Evolutionary conservation across 2,797 vertebrate genomes (phyloP).

Genomic region (Chromobotia macracanthus): DNA sequence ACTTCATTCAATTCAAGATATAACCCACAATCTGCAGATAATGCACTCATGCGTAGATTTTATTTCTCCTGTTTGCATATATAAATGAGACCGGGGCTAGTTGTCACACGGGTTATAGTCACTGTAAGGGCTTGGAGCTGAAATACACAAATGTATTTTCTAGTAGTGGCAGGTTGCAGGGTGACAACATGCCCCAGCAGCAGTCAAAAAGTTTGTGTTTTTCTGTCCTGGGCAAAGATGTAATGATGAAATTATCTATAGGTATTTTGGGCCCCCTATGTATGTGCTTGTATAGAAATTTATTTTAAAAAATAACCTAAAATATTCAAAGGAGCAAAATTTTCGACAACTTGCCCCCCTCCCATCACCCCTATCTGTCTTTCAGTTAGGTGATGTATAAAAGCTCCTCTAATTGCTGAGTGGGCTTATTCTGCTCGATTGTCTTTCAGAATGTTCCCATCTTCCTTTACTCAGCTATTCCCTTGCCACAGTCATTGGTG

Average conservation of each 20-base stretch:
- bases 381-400: slow-evolving; percentile 34
- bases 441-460: slow-evolving; percentile 39
- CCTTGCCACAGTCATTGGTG: slow-evolving; percentile 40
- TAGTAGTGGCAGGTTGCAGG: not conserved
- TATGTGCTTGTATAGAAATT: not conserved
- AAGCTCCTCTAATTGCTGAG: slow-evolving; percentile 33
- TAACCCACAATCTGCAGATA: not conserved
- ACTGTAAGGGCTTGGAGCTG: not conserved
- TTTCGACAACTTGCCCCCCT: not conserved
- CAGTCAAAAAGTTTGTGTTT: not conserved
- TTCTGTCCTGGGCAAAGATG: not conserved
- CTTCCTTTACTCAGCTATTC: slow-evolving; percentile 37
- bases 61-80: not conserved
- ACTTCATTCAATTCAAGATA: slow-evolving; percentile 40
- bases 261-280: too few species aligned
- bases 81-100: too few species aligned
- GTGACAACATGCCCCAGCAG: not conserved
- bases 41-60: not conserved
- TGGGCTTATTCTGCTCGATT: slow-evolving; percentile 43
- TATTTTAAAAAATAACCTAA: not conserved
- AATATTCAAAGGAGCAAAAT: not conserved
- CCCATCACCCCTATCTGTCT: not conserved
- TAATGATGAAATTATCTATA: not conserved
- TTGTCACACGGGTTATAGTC: not conserved
- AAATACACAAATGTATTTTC: not conserved